Base-by-base conservation (phyloP, 2,888 invertebrate genomes). In the Hyppa rectilinea region DNA sequence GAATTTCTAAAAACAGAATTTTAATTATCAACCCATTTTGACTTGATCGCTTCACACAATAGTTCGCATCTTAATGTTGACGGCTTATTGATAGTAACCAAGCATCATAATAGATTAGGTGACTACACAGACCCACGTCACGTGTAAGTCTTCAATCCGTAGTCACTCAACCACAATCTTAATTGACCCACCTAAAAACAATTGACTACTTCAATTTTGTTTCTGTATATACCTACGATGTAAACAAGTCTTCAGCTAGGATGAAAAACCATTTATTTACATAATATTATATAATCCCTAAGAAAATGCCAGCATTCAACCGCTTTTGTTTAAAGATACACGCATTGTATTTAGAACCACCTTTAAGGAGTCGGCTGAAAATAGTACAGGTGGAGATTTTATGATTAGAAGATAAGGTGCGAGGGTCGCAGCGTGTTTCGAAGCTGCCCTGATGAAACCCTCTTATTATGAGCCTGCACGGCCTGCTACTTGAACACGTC, bases 401-500 rank as follows among this genome's bases (percentile, higher is more conserved):
- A 61, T 80, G 89, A 92, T 92, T 90, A 92, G 91, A 90, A 91
- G 92, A 92, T 92, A 91, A 88, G 88, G 89, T 85, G 82, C 67
- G 87, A 88, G 89, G 85, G 87, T 86, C 85, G 85, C 80, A 77
- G 81, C 79, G 85, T 86, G 85, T 87, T 87, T 78, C 85, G 86
- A 85, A 87, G 87, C 85, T 84, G 83, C 89, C 87, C 84, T 85
- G 86, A 86, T 84, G 88, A 86, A 87, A 85, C 91, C 90, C 89
- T 89, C 94, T 93, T 93, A 95, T 96, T 95, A 96, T 95, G 95
- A 92, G 87, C 89, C 85, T 87, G 92, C 95, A 95, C 95, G 95
- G 70, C 85, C 84, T 80, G 91, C 82, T 88, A 92, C 95, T 96
- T 93, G 92, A 95, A 95, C 95, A 96, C 95, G 95, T 94, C 89